phyloP scores from a whole-genome alignment of 2,113 vertebrate genomes.

The Callorhinus ursinus region DNA sequence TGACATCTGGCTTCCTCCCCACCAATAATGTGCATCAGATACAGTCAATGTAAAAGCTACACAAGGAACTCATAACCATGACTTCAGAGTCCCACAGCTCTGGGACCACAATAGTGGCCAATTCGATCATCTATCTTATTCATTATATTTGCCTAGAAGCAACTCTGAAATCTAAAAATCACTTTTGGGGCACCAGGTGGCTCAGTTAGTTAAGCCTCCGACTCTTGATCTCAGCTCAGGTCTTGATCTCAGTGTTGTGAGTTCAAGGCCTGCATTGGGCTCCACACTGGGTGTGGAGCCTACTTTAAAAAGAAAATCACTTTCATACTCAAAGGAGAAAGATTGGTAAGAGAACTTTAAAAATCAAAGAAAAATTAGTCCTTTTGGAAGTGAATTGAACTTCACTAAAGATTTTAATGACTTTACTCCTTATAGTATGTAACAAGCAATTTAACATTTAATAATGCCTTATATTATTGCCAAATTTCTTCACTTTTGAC shows the following conservation, averaged over 20 bases:
- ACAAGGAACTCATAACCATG: neutral
- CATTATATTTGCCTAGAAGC: neutral
- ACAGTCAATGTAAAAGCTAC: neutral
- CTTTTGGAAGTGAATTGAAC: neutral
- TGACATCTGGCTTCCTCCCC: neutral
- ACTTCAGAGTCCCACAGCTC: neutral
- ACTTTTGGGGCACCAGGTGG: neutral
- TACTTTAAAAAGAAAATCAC: neutral
- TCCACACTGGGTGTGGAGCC: neutral
- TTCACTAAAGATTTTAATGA: slow-evolving; percentile 12
- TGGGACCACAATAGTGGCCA: neutral
- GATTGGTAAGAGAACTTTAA: neutral
- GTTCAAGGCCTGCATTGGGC: neutral
- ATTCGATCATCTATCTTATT: neutral
- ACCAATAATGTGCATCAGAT: neutral
- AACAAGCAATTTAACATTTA: neutral
- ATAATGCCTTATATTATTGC: neutral
- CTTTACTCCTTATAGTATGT: neutral
- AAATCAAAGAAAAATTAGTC: neutral
- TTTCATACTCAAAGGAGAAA: neutral
- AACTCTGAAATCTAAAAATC: neutral
- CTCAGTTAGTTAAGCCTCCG: neutral
- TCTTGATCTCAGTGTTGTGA: neutral
- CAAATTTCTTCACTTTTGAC: neutral
- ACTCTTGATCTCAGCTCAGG: neutral